Percentiles rank a stretch among this genome's conserved stretches.
Conservation (phyloP, 2,888 invertebrate species). For the Trimorus sp. region DNA sequence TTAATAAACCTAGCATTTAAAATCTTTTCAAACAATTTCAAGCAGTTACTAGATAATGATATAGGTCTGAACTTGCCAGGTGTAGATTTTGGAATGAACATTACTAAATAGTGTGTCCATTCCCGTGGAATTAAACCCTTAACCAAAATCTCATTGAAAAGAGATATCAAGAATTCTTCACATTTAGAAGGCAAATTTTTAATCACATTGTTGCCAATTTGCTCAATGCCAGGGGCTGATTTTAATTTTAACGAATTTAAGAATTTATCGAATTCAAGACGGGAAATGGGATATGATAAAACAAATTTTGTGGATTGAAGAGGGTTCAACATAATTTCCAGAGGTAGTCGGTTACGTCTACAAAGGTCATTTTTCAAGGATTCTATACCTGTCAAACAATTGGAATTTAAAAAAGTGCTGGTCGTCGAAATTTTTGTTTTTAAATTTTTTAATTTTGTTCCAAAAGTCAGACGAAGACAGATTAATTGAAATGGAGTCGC, state of each 20-base stretch:
- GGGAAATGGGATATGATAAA: slow-evolving; percentile 4
- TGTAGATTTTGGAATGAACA: slow-evolving; percentile 6
- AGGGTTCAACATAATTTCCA: background rate
- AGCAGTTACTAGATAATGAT: background rate
- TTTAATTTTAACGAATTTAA: background rate
- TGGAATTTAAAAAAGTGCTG: background rate
- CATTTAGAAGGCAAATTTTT: slow-evolving; percentile 3
- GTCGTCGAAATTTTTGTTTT: slow-evolving; percentile 12
- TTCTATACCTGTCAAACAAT: too few species aligned
- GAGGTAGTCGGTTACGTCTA: too few species aligned
- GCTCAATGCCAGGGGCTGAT: too few species aligned
- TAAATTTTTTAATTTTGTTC: slow-evolving; percentile 50
- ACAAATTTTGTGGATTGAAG: background rate
- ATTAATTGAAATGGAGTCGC: slow-evolving; percentile 9
- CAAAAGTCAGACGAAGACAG: too few species aligned
- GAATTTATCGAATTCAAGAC: background rate
- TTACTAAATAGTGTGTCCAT: too few species aligned
- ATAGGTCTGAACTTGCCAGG: slow-evolving; percentile 11
- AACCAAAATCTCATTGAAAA: background rate
- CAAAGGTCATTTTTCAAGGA: too few species aligned
- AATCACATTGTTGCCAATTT: slow-evolving; percentile 1
- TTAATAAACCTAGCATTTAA: background rate
- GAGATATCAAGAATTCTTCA: background rate
- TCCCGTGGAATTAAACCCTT: background rate
- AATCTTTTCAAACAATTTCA: slow-evolving; percentile 12